These are phyloP conservation scores for Ectropis grisescens DNA, from an alignment of 1,140 invertebrate genomes.

Conservation along the genomic window DNA sequence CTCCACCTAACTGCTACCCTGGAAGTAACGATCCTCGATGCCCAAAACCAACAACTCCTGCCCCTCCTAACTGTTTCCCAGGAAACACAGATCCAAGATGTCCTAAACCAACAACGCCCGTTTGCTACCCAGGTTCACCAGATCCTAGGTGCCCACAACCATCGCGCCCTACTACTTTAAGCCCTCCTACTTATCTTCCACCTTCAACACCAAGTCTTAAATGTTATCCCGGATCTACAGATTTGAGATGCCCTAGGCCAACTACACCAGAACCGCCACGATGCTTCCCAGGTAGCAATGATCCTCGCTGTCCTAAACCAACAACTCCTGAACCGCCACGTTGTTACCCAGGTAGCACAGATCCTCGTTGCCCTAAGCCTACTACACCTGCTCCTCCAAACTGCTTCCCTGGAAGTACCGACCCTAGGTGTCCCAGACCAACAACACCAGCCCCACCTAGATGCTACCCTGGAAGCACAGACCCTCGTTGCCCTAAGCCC, in stretches of 20 bases:
- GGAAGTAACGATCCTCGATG: constrained; percentile 52
- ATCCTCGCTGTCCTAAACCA: constrained; percentile 7
- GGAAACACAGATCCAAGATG: constrained; percentile 31
- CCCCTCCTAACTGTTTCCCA: constrained; percentile 33
- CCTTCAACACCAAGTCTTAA: constrained; percentile 14
- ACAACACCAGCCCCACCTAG: constrained; percentile 13
- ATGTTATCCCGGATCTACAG: constrained; percentile 39
- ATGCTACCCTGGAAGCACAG: background rate
- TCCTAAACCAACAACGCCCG: constrained; percentile 10
- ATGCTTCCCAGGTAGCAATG: constrained; percentile 34
- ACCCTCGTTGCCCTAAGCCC: constrained; percentile 1
- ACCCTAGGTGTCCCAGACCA: constrained; percentile 48
- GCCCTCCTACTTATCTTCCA: constrained; percentile 38
- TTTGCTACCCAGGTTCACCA: constrained; percentile 38
- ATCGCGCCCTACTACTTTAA: constrained; percentile 16
- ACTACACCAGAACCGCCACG: constrained; percentile 15
- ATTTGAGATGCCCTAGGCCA: constrained; percentile 23
- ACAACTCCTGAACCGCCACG: constrained; percentile 16
- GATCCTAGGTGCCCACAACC: constrained; percentile 23
- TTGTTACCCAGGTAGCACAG: constrained; percentile 38
- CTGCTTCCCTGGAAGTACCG: constrained; percentile 37
- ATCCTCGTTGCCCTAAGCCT: constrained; percentile 46
- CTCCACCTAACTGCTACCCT: constrained; percentile 33
- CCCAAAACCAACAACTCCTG: constrained; percentile 21
- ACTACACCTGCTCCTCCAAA: constrained; percentile 2